phyloP scores from a whole-genome alignment of 1,140 invertebrate species.

The Potamilus streckersoni region DNA sequence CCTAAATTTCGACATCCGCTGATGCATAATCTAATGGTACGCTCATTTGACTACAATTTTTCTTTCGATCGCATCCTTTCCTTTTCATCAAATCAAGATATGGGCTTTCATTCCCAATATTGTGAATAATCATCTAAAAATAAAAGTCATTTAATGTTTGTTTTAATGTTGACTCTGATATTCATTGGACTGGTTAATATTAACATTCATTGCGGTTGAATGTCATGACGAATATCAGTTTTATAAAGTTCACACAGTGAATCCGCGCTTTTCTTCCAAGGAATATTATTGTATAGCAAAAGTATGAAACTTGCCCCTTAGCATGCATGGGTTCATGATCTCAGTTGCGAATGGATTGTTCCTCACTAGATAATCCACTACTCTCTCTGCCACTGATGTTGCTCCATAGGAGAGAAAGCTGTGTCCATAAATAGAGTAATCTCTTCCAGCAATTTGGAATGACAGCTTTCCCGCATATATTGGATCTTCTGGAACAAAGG shows the following conservation, averaged over 20 bases:
- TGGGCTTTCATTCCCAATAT: no score
- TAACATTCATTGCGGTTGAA: neutral
- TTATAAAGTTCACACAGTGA: neutral
- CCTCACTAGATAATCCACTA: slow-evolving; percentile 32
- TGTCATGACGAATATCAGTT: neutral
- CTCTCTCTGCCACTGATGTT: slow-evolving; percentile 34
- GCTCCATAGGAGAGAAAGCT: slow-evolving; percentile 70
- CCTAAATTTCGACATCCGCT: no score
- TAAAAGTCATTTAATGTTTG: neutral
- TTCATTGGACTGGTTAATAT: neutral
- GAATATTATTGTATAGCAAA: no score
- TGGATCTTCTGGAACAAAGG: slow-evolving; percentile 60
- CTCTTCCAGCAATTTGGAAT: slow-evolving; percentile 55
- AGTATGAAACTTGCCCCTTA: slow-evolving; percentile 34
- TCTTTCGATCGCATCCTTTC: no score
- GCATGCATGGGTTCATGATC: slow-evolving; percentile 49
- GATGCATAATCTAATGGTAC: no score
- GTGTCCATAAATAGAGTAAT: slow-evolving; percentile 65
- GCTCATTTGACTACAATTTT: no score
- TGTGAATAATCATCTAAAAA: neutral
- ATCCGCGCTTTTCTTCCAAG: no score
- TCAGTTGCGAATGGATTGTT: slow-evolving; percentile 18
- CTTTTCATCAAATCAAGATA: no score
- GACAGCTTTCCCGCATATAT: slow-evolving; percentile 57
- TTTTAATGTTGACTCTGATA: neutral